Percentiles rank a stretch among this genome's conserved stretches.
Conservation (phyloP, 2,888 invertebrate genomes). For the Spisula subtruncata region DNA sequence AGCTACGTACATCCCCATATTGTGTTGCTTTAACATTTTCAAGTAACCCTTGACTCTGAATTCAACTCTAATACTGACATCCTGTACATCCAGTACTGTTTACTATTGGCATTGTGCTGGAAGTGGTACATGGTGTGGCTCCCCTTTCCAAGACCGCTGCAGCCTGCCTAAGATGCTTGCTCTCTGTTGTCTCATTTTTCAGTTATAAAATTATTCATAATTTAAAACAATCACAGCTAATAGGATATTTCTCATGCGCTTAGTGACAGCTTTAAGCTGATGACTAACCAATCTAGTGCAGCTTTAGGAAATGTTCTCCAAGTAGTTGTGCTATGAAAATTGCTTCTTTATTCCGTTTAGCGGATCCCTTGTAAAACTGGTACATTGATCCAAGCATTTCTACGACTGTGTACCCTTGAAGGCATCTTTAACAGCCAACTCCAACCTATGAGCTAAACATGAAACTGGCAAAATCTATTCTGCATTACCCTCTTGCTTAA, state of each 20-base stretch:
- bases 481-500: no score
- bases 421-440: constrained; percentile 53
- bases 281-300: constrained; percentile 66
- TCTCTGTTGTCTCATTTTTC: no score
- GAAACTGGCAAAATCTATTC: constrained; percentile 48
- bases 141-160: no score
- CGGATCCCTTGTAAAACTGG: constrained; percentile 64
- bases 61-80: no score
- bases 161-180: no score
- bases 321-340: constrained; percentile 50
- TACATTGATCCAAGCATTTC: constrained; percentile 47
- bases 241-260: constrained; percentile 49
- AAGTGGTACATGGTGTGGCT: no score
- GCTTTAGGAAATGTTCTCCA: constrained; percentile 61
- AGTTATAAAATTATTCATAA: no score
- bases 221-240: constrained; percentile 44
- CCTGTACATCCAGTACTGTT: no score
- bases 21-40: constrained; percentile 40
- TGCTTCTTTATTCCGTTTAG: constrained; percentile 61
- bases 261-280: constrained; percentile 54
- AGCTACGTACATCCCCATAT: constrained; percentile 48
- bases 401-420: constrained; percentile 52
- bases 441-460: constrained; percentile 53
- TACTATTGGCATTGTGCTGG: no score
- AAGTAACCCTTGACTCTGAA: constrained; percentile 50